Percentiles rank a stretch among this genome's conserved stretches.
These are phyloP conservation scores for Euzophera pinguis DNA, from an alignment of 2,888 invertebrate genomes.

Conservation along the genomic window DNA sequence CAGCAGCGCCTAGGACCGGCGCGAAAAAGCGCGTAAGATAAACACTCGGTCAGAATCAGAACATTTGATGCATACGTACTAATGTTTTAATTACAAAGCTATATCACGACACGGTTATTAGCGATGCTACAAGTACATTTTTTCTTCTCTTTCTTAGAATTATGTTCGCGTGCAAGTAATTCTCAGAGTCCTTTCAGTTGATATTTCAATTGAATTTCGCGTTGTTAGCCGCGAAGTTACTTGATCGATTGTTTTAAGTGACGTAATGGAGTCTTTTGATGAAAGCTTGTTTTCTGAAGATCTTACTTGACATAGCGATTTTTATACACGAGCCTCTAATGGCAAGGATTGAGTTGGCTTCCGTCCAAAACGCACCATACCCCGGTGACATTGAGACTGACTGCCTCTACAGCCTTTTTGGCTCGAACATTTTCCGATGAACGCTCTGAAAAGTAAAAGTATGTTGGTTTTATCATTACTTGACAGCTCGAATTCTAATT, in stretches of 20 bases:
- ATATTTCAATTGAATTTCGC: constrained; percentile 11
- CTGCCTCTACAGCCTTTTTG: constrained; percentile 24
- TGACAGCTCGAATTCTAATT: neutral
- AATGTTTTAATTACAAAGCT: constrained; percentile 47
- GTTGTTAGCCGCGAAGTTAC: neutral
- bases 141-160: constrained; percentile 15
- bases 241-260: constrained; percentile 7
- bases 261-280: constrained; percentile 2
- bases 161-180: constrained; percentile 10
- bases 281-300: neutral
- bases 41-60: constrained; percentile 46
- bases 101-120: constrained; percentile 34
- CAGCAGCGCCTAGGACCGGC: constrained; percentile 50
- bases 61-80: constrained; percentile 45
- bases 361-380: constrained; percentile 35
- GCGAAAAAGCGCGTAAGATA: constrained; percentile 50
- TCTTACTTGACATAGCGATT: constrained; percentile 11
- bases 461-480: neutral
- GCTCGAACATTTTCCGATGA: constrained; percentile 3
- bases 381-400: constrained; percentile 42
- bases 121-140: constrained; percentile 23
- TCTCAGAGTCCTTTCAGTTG: constrained; percentile 4
- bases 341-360: constrained; percentile 36
- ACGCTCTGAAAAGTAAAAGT: neutral
- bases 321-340: constrained; percentile 12